Percentiles rank a stretch among this genome's conserved stretches.
phyloP scores from a whole-genome alignment of 2,113 vertebrate genomes.

The Glaucomys volans region DNA sequence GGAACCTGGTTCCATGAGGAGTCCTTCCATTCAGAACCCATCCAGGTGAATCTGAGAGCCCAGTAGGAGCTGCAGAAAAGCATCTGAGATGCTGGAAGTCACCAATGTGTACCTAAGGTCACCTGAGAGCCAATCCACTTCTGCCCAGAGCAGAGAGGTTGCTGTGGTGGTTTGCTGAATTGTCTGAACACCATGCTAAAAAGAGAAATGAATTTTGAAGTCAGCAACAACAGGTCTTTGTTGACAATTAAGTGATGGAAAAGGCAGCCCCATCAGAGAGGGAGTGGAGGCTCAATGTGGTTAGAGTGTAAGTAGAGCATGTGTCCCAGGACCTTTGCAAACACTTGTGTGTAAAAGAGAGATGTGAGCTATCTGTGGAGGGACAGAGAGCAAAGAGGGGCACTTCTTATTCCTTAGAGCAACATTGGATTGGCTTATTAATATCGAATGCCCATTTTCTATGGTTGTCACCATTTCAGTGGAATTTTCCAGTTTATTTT shows the following conservation, averaged over 20 bases:
- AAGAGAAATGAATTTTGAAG: not conserved
- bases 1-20: not conserved
- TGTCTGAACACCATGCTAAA: too few species aligned
- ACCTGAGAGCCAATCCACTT: not conserved
- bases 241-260: not conserved
- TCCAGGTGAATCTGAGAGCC: not conserved
- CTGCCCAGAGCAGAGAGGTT: not conserved
- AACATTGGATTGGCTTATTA: too few species aligned
- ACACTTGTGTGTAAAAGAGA: not conserved
- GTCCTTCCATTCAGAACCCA: too few species aligned
- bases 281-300: not conserved
- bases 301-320: not conserved
- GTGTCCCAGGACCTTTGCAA: too few species aligned
- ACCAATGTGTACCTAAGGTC: not conserved
- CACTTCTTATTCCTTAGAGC: not conserved
- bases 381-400: not conserved
- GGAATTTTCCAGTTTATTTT: not conserved
- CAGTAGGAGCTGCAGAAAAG: not conserved
- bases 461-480: not conserved
- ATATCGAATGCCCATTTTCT: not conserved
- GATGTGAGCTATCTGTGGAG: not conserved
- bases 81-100: not conserved
- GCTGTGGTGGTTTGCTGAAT: not conserved
- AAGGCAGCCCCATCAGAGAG: not conserved
- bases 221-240: not conserved